Conservation (phyloP, 2,113 vertebrate genomes). For the Oophaga pumilio region DNA sequence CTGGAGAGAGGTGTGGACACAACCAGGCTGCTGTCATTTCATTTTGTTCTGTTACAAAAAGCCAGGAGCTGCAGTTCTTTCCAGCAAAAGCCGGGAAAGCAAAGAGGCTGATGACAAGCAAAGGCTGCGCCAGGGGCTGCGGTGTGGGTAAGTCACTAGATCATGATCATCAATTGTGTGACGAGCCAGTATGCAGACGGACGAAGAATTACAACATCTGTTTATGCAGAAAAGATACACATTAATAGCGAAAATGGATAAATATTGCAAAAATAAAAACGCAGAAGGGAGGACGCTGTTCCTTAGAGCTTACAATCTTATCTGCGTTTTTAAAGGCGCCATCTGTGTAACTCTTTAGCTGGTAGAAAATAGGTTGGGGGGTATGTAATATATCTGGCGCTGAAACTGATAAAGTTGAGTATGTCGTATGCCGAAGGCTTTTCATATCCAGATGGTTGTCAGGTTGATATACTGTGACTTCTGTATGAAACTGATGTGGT, state of each 20-base stretch:
- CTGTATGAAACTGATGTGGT: background rate
- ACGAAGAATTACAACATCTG: background rate
- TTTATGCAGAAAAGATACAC: background rate
- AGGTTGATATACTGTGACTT: too few relatives aligned
- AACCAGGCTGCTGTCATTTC: slow-evolving; percentile 17
- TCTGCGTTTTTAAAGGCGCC: background rate
- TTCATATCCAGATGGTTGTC: background rate
- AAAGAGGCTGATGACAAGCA: slow-evolving; percentile 41
- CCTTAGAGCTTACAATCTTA: background rate
- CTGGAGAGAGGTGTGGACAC: slow-evolving; percentile 29
- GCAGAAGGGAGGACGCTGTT: background rate
- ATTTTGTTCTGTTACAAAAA: slow-evolving; percentile 28
- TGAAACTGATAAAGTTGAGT: background rate
- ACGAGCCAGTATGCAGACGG: background rate
- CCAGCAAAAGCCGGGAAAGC: slow-evolving; percentile 43
- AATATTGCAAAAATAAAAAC: background rate
- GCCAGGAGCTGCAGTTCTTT: slow-evolving; percentile 41
- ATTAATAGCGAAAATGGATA: background rate
- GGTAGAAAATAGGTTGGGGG: background rate
- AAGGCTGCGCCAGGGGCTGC: slow-evolving; percentile 17
- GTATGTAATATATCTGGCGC: background rate
- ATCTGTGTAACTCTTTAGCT: background rate
- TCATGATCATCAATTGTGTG: background rate
- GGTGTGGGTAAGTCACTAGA: slow-evolving; percentile 32
- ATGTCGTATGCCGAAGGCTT: background rate